Conservation (phyloP, 2,797 vertebrate genomes). For the Zalophus californianus region DNA sequence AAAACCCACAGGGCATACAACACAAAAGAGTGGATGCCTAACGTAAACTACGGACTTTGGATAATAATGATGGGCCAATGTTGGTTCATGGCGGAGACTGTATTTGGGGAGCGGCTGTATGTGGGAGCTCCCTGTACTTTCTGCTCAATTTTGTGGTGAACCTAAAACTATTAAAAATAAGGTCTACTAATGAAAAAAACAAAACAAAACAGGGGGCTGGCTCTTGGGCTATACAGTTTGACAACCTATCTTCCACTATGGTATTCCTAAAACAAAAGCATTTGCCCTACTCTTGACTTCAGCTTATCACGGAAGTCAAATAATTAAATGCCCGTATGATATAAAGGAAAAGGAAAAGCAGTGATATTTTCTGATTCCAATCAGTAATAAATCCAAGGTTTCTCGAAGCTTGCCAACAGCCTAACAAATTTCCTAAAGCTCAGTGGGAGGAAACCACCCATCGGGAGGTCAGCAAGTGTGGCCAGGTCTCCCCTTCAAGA, state of each 20-base stretch:
- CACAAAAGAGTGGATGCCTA: slow-evolving; percentile 32
- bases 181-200: neutral
- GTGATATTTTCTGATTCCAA: slow-evolving; percentile 39
- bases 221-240: neutral
- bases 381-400: slow-evolving; percentile 50
- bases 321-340: slow-evolving; percentile 7
- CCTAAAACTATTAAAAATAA: slow-evolving; percentile 20
- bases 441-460: slow-evolving; percentile 42
- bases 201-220: neutral
- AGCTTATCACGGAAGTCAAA: slow-evolving; percentile 48
- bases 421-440: slow-evolving; percentile 31
- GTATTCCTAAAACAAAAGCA: slow-evolving; percentile 49
- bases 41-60: slow-evolving; percentile 17
- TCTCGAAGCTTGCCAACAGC: slow-evolving; percentile 53
- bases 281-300: slow-evolving; percentile 18
- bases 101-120: neutral
- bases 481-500: neutral
- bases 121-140: neutral
- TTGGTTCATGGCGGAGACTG: neutral
- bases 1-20: neutral
- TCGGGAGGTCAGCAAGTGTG: slow-evolving; percentile 41
- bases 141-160: neutral
- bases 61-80: neutral
- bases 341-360: slow-evolving; percentile 50
- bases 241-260: slow-evolving; percentile 10